Conservation (phyloP, 2,797 vertebrate genomes). For the Oophaga sylvatica region DNA sequence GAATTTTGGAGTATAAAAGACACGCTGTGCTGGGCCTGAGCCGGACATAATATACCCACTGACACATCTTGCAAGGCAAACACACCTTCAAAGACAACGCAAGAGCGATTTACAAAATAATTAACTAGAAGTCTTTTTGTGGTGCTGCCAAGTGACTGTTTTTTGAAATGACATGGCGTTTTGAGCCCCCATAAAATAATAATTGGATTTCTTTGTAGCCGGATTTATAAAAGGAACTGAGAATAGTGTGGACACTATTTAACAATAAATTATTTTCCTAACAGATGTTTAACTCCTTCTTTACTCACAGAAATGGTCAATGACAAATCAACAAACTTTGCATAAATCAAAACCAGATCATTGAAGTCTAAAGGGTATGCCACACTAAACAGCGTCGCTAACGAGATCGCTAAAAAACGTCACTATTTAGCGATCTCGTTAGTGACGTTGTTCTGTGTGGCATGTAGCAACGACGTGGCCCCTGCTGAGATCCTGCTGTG, state of each 20-base stretch:
- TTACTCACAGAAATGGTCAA: neutral
- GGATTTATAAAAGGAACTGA: neutral
- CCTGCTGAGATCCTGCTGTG: too few relatives aligned
- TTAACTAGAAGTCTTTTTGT: constrained; percentile 50
- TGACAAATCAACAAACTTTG: too few relatives aligned
- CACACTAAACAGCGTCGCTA: too few relatives aligned
- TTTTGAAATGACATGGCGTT: constrained; percentile 39
- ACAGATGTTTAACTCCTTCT: constrained; percentile 18
- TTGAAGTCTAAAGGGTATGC: too few relatives aligned
- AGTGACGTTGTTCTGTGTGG: too few relatives aligned
- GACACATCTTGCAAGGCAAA: constrained; percentile 38
- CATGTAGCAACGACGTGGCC: too few relatives aligned
- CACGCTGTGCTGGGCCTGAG: constrained; percentile 27
- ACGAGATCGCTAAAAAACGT: too few relatives aligned
- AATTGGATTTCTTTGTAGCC: constrained; percentile 47
- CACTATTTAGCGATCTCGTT: too few relatives aligned
- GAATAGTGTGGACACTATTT: neutral
- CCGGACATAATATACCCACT: constrained; percentile 28
- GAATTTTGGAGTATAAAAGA: constrained; percentile 39
- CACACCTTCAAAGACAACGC: constrained; percentile 51
- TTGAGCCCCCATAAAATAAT: constrained; percentile 49
- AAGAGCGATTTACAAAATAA: constrained; percentile 58
- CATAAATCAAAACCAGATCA: too few relatives aligned
- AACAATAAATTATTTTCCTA: constrained; percentile 19
- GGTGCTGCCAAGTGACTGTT: constrained; percentile 50